Evolutionary conservation across 2,113 vertebrate species (phyloP).

Genomic region (Scatophagus argus): DNA sequence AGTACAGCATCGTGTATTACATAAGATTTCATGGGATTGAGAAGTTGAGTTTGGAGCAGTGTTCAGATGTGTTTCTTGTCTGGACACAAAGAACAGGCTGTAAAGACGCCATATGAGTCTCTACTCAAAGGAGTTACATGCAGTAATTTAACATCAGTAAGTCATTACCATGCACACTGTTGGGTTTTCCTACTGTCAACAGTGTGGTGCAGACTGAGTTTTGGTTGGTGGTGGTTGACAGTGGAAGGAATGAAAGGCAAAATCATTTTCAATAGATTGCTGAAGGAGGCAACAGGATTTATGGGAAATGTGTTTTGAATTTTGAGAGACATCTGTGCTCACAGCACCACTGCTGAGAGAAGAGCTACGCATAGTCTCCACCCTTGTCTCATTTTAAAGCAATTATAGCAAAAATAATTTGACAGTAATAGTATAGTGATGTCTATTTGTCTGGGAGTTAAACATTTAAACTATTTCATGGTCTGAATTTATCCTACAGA

Average conservation of each 20-base stretch:
- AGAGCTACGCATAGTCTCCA: conserved; percentile 8
- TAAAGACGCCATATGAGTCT: not conserved
- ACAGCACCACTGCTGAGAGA: not conserved
- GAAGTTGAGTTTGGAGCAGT: conserved; percentile 3
- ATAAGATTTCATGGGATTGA: conserved; percentile 21
- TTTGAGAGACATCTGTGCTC: conserved; percentile 32
- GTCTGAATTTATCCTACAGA: not conserved
- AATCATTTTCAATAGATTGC: not conserved
- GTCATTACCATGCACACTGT: not conserved
- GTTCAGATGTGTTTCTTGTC: not conserved
- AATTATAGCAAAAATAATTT: conserved; percentile 10
- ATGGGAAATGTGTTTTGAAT: conserved; percentile 54
- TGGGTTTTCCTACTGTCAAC: conserved; percentile 1
- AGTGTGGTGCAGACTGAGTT: not conserved
- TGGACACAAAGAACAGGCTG: not conserved
- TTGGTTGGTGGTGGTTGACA: conserved; percentile 16
- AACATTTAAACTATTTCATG: not conserved
- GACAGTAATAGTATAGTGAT: not conserved
- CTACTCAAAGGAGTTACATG: not conserved
- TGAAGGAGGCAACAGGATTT: conserved; percentile 40
- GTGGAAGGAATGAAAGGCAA: conserved; percentile 1
- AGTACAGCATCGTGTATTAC: conserved; percentile 11
- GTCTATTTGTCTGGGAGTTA: not conserved
- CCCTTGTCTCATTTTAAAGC: not conserved
- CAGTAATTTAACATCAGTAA: not conserved